Conservation (phyloP, 1,140 invertebrate genomes). For the Hydropsyche tenuis region DNA sequence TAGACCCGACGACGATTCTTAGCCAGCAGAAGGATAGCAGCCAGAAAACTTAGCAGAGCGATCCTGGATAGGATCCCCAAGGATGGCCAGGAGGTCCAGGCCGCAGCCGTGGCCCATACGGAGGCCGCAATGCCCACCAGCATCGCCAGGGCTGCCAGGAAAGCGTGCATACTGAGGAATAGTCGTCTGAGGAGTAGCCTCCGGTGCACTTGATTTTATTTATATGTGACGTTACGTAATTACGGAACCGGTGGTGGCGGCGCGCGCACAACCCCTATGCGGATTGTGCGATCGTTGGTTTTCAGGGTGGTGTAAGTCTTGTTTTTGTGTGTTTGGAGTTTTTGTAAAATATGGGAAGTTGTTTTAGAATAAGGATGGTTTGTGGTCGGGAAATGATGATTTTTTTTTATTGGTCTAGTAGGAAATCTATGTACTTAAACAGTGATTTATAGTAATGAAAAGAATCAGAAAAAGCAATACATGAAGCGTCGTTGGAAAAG, state of each 20-base stretch:
- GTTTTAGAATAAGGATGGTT: too few species aligned
- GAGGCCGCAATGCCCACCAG: conserved; percentile 63
- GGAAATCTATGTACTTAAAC: too few species aligned
- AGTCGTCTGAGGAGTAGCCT: neutral
- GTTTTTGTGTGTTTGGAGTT: too few species aligned
- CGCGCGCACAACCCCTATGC: neutral
- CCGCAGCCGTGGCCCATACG: conserved; percentile 61
- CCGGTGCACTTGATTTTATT: neutral
- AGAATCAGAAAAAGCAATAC: too few species aligned
- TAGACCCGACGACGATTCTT: conserved; percentile 65
- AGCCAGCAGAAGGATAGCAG: conserved; percentile 63
- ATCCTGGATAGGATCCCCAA: conserved; percentile 54
- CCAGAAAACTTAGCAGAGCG: conserved; percentile 63
- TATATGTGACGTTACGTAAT: neutral
- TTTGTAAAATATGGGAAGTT: too few species aligned
- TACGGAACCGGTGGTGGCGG: neutral
- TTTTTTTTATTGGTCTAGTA: too few species aligned
- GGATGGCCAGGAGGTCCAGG: conserved; percentile 58
- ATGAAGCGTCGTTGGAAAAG: too few species aligned
- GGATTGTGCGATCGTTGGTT: too few species aligned
- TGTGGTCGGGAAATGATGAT: too few species aligned
- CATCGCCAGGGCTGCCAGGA: conserved; percentile 63
- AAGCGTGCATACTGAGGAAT: conserved; percentile 56
- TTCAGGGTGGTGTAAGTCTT: too few species aligned
- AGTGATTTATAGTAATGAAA: too few species aligned